Percentiles rank a stretch among this genome's conserved stretches.
Evolutionary conservation across 2,888 invertebrate genomes (phyloP).

Genomic region (Scotopteryx bipunctaria): DNA sequence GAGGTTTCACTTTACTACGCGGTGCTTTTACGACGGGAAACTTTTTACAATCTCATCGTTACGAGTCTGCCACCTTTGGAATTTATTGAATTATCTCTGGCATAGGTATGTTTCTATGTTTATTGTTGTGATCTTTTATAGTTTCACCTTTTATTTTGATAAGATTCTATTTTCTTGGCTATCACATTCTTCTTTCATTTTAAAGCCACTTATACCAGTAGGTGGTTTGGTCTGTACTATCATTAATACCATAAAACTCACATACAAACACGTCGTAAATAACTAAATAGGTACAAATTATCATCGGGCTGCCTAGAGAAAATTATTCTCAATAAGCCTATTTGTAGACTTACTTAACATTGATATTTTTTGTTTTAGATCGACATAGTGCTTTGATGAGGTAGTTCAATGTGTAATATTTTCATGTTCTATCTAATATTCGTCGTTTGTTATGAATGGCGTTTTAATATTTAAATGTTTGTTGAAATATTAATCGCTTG

Average conservation of each 20-base stretch:
- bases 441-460: conserved; percentile 4
- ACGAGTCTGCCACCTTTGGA: conserved; percentile 33
- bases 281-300: too few species aligned
- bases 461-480: conserved; percentile 18
- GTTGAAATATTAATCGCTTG: conserved; percentile 27
- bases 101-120: conserved; percentile 3
- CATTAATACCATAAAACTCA: too few species aligned
- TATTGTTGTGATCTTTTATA: conserved; percentile 13
- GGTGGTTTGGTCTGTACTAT: too few species aligned
- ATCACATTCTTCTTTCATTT: background rate
- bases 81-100: conserved; percentile 34
- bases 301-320: too few species aligned
- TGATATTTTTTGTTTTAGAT: too few species aligned
- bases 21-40: conserved; percentile 63
- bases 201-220: too few species aligned
- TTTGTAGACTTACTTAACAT: too few species aligned
- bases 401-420: background rate
- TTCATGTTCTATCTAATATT: background rate
- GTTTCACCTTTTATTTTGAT: conserved; percentile 4
- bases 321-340: too few species aligned
- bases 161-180: background rate
- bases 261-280: too few species aligned
- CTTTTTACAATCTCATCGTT: conserved; percentile 63
- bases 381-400: too few species aligned
- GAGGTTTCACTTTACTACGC: conserved; percentile 65